Conservation (phyloP, 2,888 invertebrate genomes). For the Euclidia mi region DNA sequence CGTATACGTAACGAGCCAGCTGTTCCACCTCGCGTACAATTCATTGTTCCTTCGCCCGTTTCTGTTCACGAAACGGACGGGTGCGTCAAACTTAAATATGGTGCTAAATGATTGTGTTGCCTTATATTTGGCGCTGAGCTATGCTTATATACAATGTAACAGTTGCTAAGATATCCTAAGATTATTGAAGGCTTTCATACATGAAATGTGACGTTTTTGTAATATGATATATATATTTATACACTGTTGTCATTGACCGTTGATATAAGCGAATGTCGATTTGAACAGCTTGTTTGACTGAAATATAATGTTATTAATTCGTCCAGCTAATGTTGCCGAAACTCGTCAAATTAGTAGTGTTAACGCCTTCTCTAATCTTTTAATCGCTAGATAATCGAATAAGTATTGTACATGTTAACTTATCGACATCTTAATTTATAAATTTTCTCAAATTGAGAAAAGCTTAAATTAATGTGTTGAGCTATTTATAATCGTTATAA, state of each 20-base stretch:
- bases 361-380: conserved; percentile 49
- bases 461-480: conserved; percentile 40
- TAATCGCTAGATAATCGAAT: conserved; percentile 39
- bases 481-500: conserved; percentile 25
- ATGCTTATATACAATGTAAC: conserved; percentile 44
- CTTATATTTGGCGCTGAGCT: conserved; percentile 59
- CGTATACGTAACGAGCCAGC: background rate
- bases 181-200: conserved; percentile 52
- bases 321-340: conserved; percentile 42
- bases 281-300: conserved; percentile 34
- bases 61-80: conserved; percentile 24
- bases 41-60: conserved; percentile 15
- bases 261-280: conserved; percentile 28
- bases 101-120: conserved; percentile 66
- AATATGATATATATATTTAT: conserved; percentile 46
- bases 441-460: conserved; percentile 54
- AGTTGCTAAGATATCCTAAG: conserved; percentile 36
- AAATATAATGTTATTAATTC: conserved; percentile 30
- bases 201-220: conserved; percentile 32
- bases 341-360: conserved; percentile 35
- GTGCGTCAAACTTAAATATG: conserved; percentile 53
- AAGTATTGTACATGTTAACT: conserved; percentile 33
- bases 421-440: conserved; percentile 42
- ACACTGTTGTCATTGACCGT: conserved; percentile 34
- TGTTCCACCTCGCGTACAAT: conserved; percentile 8